Evolutionary conservation across 1,140 invertebrate genomes (phyloP), one percentile per base, ranked within the genome.

Genomic region (Drosophila trapezifrons): DNA sequence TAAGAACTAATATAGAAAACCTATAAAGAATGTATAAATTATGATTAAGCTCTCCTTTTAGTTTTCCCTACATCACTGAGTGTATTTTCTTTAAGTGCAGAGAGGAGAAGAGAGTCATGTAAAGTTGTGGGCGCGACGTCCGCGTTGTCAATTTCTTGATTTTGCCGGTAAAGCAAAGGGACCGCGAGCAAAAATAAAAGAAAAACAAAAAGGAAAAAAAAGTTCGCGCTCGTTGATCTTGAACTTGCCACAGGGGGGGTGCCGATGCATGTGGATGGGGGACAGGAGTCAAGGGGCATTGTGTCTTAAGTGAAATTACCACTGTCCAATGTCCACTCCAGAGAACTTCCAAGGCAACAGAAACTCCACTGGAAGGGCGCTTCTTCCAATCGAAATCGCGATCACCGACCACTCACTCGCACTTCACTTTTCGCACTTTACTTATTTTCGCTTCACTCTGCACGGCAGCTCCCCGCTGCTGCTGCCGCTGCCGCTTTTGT

Each of bases 361-460:
- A n/a, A 42, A 25, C 45, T 51, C 25, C 51, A 5, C 2, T 20
- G n/a, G 45, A 25, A 37, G 22, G 29, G 32, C 2, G 18, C 51
- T 54, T 35, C 49, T 52, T 5, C 7, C 76, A 82, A 83, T 83
- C 49, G 17, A 35, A 52, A 52, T 75, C 46, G 42, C 32, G 67
- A 43, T 35, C 56, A 25, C 29, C 32, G 67, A 59, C 42, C 73
- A 77, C 79, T 75, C 79, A 72, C 43, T 40, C 43, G 64, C 56
- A 80, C 76, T 85, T 84, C 45, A 72, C 62, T 84, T 83, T 73
- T 80, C 55, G 47, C 78, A 80, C 80, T 82, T 78, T 45, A 64
- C 52, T 65, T 49, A 54, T 54, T 37, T 54, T 54, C 32, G 51
- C 51, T 37, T 37, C 51, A 37, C 51, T 22, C 13, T 8, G 18